Conservation (phyloP, 64 coral and sea anemone genomes). For the Cladopsammia gracilis region DNA sequence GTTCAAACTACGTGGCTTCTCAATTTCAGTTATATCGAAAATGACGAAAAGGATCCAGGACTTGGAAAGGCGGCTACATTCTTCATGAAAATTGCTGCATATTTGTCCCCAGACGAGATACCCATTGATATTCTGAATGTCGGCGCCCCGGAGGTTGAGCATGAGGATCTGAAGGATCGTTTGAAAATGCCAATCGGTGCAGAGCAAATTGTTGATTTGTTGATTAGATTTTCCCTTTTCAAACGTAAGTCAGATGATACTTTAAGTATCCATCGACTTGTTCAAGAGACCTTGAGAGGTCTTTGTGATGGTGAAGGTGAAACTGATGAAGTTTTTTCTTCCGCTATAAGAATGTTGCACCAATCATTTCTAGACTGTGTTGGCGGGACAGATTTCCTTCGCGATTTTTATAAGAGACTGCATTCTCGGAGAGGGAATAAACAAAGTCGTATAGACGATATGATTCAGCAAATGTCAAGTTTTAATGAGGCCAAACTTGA, state of each 20-base stretch:
- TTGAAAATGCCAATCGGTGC: not conserved
- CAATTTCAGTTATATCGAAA: constrained; percentile 45
- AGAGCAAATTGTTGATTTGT: constrained; percentile 9
- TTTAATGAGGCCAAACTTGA: constrained; percentile 33
- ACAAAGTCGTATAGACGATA: too few species aligned
- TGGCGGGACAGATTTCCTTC: constrained; percentile 1
- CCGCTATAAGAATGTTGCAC: constrained; percentile 54
- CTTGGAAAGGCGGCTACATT: constrained; percentile 3
- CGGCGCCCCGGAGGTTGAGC: constrained; percentile 19
- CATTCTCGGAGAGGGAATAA: not conserved
- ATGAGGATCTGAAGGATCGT: not conserved
- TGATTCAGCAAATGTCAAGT: too few species aligned
- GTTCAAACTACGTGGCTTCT: constrained; percentile 69
- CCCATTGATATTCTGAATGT: constrained; percentile 54
- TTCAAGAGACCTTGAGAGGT: constrained; percentile 49
- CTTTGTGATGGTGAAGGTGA: not conserved
- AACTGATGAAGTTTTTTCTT: constrained; percentile 6
- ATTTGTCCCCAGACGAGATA: constrained; percentile 55
- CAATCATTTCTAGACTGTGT: constrained; percentile 6
- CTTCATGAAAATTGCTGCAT: constrained; percentile 56
- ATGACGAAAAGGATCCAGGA: not conserved
- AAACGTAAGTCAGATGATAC: not conserved
- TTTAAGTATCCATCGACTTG: constrained; percentile 55
- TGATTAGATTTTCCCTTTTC: constrained; percentile 61
- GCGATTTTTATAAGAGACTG: not conserved